phyloP scores from a whole-genome alignment of 2,113 vertebrate genomes.

The Pachyramphus minor region DNA sequence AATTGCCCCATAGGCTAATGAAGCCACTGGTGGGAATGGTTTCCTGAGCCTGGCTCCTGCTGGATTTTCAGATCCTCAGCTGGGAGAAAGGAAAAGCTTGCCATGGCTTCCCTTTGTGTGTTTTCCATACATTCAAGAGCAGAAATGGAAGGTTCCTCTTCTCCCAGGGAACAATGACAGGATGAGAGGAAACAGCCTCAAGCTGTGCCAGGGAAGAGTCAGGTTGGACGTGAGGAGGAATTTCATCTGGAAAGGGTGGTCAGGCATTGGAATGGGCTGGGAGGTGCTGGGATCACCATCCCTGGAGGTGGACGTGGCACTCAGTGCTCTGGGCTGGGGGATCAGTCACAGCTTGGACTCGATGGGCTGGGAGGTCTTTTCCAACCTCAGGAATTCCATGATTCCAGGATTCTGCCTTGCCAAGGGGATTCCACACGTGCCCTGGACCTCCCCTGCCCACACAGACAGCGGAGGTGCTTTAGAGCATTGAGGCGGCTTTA shows the following conservation, averaged over 20 bases:
- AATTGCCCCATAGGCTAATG: fast-evolving
- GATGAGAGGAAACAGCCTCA: neutral
- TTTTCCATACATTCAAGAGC: neutral
- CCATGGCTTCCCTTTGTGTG: neutral
- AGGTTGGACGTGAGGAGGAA: neutral
- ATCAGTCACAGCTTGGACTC: no score
- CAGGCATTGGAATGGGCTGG: neutral
- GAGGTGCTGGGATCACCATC: neutral
- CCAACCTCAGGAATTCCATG: neutral
- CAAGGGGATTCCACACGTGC: fast-evolving
- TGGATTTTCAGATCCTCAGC: neutral
- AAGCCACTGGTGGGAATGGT: fast-evolving
- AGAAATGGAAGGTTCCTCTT: neutral
- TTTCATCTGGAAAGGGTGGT: neutral
- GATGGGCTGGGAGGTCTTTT: neutral
- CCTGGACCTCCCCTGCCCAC: neutral
- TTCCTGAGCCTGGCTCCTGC: neutral
- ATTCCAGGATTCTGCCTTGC: neutral
- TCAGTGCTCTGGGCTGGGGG: neutral
- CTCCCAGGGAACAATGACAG: neutral
- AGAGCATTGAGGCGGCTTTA: neutral
- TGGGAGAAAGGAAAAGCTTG: neutral
- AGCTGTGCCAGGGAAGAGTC: neutral
- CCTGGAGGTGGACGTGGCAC: neutral
- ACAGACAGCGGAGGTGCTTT: fast-evolving